Conservation (phyloP, 2,113 vertebrate genomes). For the Tenrec ecaudatus region DNA sequence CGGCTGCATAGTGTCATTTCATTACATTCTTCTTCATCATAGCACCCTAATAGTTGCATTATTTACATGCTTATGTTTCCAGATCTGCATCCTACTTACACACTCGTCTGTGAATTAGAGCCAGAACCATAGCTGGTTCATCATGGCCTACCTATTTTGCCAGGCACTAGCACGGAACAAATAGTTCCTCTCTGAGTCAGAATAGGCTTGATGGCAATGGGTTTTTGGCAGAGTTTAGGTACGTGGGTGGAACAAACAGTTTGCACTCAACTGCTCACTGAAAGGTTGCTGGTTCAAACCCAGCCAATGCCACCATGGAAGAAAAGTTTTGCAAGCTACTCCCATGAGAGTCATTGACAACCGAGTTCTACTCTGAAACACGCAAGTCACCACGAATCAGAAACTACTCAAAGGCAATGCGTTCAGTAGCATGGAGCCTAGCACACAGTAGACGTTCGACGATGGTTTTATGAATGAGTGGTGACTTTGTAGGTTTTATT, state of each 20-base stretch:
- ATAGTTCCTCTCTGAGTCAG: no score
- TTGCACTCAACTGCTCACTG: background rate
- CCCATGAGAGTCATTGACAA: background rate
- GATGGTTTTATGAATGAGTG: no score
- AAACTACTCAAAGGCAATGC: background rate
- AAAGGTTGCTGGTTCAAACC: background rate
- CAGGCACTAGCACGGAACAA: background rate
- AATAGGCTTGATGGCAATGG: no score
- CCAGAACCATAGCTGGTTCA: background rate
- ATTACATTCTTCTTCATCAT: background rate
- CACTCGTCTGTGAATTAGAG: background rate
- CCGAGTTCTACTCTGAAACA: background rate
- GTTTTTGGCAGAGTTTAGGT: no score
- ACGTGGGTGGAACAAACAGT: background rate
- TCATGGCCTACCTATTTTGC: background rate
- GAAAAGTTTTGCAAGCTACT: background rate
- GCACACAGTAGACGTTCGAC: background rate
- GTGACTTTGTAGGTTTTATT: background rate
- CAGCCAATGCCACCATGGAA: background rate
- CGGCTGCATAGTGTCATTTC: accelerated
- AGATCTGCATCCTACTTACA: background rate
- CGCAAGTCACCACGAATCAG: background rate
- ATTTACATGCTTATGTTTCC: background rate
- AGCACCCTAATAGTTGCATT: no score
- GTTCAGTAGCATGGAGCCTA: background rate